Percentiles rank a stretch among this genome's conserved stretches.
These are phyloP conservation scores for Ephydatia muelleri DNA, from an alignment of 37 sponge, comb jelly and placozoan species.

Conservation along the genomic window DNA sequence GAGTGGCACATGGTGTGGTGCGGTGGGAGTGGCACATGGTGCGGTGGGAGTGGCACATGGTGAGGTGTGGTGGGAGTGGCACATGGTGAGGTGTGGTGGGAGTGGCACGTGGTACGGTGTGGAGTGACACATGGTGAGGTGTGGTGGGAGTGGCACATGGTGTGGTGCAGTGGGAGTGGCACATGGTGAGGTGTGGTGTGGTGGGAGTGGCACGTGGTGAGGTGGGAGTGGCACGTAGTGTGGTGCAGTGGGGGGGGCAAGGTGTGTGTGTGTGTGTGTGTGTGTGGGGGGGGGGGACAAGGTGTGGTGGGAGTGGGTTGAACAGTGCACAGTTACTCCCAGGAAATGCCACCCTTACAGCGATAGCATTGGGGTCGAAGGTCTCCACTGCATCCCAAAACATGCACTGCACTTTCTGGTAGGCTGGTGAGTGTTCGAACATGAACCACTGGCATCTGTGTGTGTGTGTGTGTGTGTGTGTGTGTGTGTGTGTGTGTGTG, in stretches of 20 bases:
- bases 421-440: constrained; percentile 77
- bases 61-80: neutral
- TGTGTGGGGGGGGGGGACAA: constrained; percentile 5
- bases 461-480: neutral
- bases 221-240: neutral
- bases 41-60: neutral
- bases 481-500: neutral
- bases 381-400: constrained; percentile 88
- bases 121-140: neutral
- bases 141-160: neutral
- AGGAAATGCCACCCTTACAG: constrained; percentile 38
- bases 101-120: neutral
- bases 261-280: too few relatives aligned
- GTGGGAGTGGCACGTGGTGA: neutral
- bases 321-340: neutral
- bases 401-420: constrained; percentile 77
- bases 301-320: neutral
- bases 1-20: too few relatives aligned
- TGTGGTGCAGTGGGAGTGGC: neutral
- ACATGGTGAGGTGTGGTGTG: neutral
- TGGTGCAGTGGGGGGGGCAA: neutral
- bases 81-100: neutral
- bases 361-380: constrained; percentile 81
- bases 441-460: constrained; percentile 66
- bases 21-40: too few relatives aligned